Percentiles rank a stretch among this genome's conserved stretches.
Evolutionary conservation across 1,140 invertebrate genomes (phyloP).

Genomic region (Hetaerina americana): DNA sequence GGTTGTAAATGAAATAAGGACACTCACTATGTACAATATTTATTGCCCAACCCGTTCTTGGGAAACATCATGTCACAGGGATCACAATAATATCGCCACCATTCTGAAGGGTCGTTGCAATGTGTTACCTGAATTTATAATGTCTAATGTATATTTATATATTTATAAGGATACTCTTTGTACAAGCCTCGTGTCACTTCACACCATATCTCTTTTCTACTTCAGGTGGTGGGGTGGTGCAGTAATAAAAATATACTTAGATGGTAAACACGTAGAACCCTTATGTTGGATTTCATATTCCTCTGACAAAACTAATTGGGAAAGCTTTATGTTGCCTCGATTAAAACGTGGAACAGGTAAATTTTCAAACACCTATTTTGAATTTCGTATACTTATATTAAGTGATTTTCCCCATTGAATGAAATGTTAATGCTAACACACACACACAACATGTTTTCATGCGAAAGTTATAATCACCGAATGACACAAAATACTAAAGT

Average conservation of each 20-base stretch:
- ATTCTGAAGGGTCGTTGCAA: not conserved
- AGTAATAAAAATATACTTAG: not conserved
- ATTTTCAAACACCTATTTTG: not conserved
- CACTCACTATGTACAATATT: not conserved
- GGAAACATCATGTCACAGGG: not conserved
- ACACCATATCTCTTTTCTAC: not conserved
- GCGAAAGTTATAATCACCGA: not conserved
- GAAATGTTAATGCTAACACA: not conserved
- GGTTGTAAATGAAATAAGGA: not conserved
- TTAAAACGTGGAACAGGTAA: not conserved
- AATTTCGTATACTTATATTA: not conserved
- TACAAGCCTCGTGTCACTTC: not conserved
- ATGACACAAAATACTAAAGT: not conserved
- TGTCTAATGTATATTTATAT: not conserved
- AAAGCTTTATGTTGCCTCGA: not conserved
- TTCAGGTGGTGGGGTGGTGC: too few species aligned
- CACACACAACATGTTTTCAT: not conserved
- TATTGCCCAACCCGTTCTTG: not conserved
- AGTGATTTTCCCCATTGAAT: not conserved
- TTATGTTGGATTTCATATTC: not conserved
- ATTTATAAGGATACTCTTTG: not conserved
- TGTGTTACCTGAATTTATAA: not conserved
- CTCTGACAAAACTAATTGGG: not conserved
- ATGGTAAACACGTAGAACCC: not conserved
- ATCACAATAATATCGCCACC: not conserved